phyloP scores from a whole-genome alignment of 1,140 invertebrate species.

The Hermatobates lingyangjiaoensis region DNA sequence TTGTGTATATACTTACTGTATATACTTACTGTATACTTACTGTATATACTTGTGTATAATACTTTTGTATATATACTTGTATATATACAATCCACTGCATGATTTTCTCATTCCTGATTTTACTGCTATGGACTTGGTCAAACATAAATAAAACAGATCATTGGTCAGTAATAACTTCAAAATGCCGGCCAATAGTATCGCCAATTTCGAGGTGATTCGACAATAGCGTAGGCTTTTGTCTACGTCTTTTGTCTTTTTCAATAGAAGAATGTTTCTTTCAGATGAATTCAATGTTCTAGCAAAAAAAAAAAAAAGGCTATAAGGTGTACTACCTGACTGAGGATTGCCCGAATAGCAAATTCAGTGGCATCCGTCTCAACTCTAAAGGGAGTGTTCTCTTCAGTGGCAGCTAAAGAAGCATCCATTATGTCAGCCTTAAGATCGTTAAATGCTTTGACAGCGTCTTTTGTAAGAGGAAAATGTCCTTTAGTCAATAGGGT shows the following conservation, averaged over 20 bases:
- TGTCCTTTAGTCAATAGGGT: no score
- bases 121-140: not conserved
- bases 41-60: no score
- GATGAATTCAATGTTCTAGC: no score
- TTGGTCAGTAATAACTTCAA: not conserved
- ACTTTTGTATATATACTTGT: no score
- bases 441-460: not conserved
- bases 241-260: no score
- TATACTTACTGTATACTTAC: no score
- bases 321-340: no score
- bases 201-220: not conserved
- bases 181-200: not conserved
- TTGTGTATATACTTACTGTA: no score
- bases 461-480: not conserved
- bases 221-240: not conserved
- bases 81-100: not conserved
- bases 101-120: not conserved
- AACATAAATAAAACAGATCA: not conserved
- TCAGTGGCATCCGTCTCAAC: no score
- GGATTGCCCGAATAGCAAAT: no score
- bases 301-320: no score
- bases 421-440: not conserved
- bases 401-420: not conserved
- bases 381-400: not conserved
- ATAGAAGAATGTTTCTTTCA: not conserved